phyloP scores from a whole-genome alignment of 2,888 invertebrate species.

The Troides aeacus region DNA sequence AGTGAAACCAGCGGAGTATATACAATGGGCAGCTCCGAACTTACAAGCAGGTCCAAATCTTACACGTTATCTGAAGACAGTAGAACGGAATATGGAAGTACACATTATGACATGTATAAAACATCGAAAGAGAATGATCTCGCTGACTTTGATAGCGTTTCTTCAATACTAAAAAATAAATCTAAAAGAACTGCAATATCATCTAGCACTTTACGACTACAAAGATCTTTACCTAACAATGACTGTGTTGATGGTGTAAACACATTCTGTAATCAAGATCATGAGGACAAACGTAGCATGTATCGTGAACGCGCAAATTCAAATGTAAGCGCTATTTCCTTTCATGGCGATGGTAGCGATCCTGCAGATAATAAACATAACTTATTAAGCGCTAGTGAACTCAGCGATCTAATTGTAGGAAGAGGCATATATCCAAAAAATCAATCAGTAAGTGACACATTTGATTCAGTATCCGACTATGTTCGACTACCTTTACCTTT shows the following conservation, averaged over 20 bases:
- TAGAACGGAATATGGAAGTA: conserved; percentile 71
- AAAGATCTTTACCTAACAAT: conserved; percentile 50
- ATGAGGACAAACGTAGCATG: conserved; percentile 64
- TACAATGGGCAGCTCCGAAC: conserved; percentile 86
- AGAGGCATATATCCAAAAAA: conserved; percentile 85
- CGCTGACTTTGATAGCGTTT: conserved; percentile 74
- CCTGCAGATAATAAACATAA: conserved; percentile 89
- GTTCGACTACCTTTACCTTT: conserved; percentile 86
- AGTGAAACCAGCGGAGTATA: conserved; percentile 93
- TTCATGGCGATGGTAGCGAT: conserved; percentile 93
- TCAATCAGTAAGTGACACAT: conserved; percentile 90
- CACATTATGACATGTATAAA: conserved; percentile 81
- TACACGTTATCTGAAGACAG: conserved; percentile 73
- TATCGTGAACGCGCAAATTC: conserved; percentile 88
- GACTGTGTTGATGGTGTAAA: conserved; percentile 77
- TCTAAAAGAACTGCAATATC: conserved; percentile 62
- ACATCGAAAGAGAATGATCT: conserved; percentile 74
- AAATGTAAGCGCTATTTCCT: conserved; percentile 88
- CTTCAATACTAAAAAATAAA: conserved; percentile 76
- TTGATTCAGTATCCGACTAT: conserved; percentile 94
- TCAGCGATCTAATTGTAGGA: conserved; percentile 91
- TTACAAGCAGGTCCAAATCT: conserved; percentile 81
- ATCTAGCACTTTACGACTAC: conserved; percentile 47
- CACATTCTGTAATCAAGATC: conserved; percentile 64
- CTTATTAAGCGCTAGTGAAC: conserved; percentile 89